Base-by-base conservation (phyloP, 1,140 invertebrate species). In the Phocides pigmalion region DNA sequence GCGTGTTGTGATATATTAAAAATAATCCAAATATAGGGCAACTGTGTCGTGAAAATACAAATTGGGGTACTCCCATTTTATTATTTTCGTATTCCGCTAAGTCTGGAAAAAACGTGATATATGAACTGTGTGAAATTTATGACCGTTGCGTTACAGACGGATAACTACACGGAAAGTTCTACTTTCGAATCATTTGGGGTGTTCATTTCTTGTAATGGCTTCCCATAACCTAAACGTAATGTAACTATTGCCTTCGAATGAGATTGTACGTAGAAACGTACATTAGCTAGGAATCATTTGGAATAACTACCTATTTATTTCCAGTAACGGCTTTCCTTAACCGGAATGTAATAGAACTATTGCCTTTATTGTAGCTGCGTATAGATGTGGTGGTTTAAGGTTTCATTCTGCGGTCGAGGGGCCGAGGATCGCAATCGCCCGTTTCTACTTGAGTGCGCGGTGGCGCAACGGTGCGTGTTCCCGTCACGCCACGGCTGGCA, bases 341-440 rank as follows among this genome's bases (percentile, higher is more conserved):
- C 28, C 9, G 28, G 28, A 32, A 11, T 28, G 25, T 39, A 39
- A 39, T 4, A 9, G 3, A 39, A 39, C 35, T 39, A 39, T 32
- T 32, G 28, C 9, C 28, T 32, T 32, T 47, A 22, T 22, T 19
- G 17, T 20, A 8, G 17, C 9, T 28, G n/a, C 17, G 2, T 41
- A 46, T 20, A 50, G 12, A 59, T 39, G 50, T 47, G 20, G 58
- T 37, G 69, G 74, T 77, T 64, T 77, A 49, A 63, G 67, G 66
- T 79, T 77, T 62, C 78, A 74, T 63, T 74, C 66, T 81, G 76
- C 74, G 76, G 74, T 76, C 58, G 72, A 75, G 74, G 72, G 68
- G 76, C 64, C 35, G 50, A 66, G 53, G 73, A 46, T 70, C 64
- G 62, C 62, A 70, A 77, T 81, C 72, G 61, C 41, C 37, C 47